A percentile compares a stretch with the other conserved stretches of the same genome.
These are phyloP conservation scores for Aleiodes alternator DNA, from an alignment of 2,888 invertebrate genomes.

Conservation along the genomic window DNA sequence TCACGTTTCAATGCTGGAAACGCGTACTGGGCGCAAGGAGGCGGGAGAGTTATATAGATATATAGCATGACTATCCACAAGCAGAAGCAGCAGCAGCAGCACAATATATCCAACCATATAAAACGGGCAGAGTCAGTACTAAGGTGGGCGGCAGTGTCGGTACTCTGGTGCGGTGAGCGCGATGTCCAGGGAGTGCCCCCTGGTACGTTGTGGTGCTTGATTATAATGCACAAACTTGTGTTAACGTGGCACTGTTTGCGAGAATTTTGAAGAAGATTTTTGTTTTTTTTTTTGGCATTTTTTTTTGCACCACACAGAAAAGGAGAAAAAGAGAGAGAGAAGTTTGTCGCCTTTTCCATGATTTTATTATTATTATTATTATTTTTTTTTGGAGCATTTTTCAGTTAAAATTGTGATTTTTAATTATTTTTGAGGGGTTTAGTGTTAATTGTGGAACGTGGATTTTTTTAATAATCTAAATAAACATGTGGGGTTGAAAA, in stretches of 20 bases:
- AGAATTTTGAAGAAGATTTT: background rate
- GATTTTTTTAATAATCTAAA: too few relatives aligned
- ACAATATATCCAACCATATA: slow-evolving; percentile 67
- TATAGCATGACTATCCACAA: too few relatives aligned
- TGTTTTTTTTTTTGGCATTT: too few relatives aligned
- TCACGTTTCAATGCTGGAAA: background rate
- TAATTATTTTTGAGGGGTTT: too few relatives aligned
- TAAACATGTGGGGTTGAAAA: too few relatives aligned
- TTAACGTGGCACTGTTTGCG: slow-evolving; percentile 7
- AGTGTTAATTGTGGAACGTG: too few relatives aligned
- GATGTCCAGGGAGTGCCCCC: slow-evolving; percentile 73
- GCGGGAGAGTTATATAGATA: background rate
- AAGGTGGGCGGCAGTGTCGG: slow-evolving; percentile 71
- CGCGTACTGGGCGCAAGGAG: background rate
- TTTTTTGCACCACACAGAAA: too few relatives aligned
- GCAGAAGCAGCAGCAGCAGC: slow-evolving; percentile 51
- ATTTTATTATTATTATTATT: too few relatives aligned
- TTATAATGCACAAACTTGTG: slow-evolving; percentile 39
- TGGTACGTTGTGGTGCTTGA: slow-evolving; percentile 41
- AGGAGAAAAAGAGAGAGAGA: too few relatives aligned
- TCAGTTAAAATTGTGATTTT: too few relatives aligned
- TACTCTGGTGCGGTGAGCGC: slow-evolving; percentile 69
- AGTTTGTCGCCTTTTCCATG: too few relatives aligned
- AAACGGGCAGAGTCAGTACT: slow-evolving; percentile 72
- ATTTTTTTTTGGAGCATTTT: too few relatives aligned